Conservation (phyloP, 2,113 vertebrate species). For the Indri indri region DNA sequence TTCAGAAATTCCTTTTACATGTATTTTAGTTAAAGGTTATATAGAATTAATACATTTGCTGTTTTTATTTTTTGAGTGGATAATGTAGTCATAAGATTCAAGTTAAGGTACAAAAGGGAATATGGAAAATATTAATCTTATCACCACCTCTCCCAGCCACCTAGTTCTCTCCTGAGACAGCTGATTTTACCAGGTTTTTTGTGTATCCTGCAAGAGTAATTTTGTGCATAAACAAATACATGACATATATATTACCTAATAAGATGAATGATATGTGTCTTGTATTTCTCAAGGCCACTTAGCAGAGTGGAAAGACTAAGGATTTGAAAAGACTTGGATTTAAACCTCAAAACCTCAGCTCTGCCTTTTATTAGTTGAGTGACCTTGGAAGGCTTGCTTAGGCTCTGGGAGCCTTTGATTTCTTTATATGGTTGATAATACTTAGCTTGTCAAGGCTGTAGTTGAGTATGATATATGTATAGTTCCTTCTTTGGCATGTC, state of each 20-base stretch:
- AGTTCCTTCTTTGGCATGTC: neutral
- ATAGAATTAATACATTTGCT: neutral
- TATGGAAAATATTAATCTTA: neutral
- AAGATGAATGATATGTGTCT: neutral
- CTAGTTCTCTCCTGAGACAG: neutral
- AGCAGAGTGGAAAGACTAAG: neutral
- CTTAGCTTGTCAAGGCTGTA: neutral
- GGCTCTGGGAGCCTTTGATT: neutral
- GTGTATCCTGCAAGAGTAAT: neutral
- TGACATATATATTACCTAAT: neutral
- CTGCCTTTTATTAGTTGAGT: neutral
- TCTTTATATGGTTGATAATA: neutral
- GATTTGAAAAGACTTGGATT: conserved; percentile 32
- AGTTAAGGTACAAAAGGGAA: neutral
- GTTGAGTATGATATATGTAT: neutral
- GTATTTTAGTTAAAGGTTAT: conserved; percentile 9
- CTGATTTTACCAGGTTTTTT: neutral
- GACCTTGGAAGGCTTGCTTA: neutral
- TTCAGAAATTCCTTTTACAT: neutral
- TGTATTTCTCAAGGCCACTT: neutral
- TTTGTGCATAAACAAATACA: neutral
- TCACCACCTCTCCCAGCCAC: neutral
- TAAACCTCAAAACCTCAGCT: neutral
- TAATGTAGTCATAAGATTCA: neutral
- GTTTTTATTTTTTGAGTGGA: neutral